Evolutionary conservation across 2,797 vertebrate species (phyloP), one percentile per base, ranked within the genome.

Genomic region (Neosalanx taihuensis): DNA sequence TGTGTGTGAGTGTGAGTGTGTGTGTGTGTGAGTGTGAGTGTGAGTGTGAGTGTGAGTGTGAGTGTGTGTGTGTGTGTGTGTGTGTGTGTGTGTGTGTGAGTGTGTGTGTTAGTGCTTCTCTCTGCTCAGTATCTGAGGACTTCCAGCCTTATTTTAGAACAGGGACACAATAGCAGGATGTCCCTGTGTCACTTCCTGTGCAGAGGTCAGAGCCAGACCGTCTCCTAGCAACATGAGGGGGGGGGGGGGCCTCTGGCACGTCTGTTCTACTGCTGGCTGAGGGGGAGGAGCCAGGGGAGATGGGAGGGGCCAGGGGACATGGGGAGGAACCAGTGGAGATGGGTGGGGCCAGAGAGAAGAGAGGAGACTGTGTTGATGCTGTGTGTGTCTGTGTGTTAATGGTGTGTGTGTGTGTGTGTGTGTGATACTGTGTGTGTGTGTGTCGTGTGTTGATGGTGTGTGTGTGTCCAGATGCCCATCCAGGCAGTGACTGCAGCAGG

Each of bases 401-500:
- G 33, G 5, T 33, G 33, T 33, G 33, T 33, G 33, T 33, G 33
- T 33, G 3, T 41, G 1, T 41, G 37, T 41, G 37, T 41, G n/a
- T n/a, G n/a, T 41, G 10, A 41, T 0, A 2, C 0, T 41, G 37
- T 41, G 37, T 41, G 37, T 41, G 37, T 41, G 37, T 41, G 37
- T 41, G 37, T 41, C n/a, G 37, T 41, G 33, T 33, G 33, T 33
- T 33, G 33, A 33, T 33, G 33, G 33, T 33, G 33, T 33, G 33
- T 33, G 33, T 33, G 33, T 33, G 33, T 33, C 33, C 33, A 95
- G 95, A 94, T 95, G 51, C 86, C 94, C 0, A 91, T 94, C 23
- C 96, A 95, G 86, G 72, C 94, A 0, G 94, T 94, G 73, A 84
- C 88, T 0, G 80, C 92, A 0, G 87, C 90, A 15, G 92, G 90